Conservation (phyloP, 2,888 invertebrate species). For the Epsilonema sp. region DNA sequence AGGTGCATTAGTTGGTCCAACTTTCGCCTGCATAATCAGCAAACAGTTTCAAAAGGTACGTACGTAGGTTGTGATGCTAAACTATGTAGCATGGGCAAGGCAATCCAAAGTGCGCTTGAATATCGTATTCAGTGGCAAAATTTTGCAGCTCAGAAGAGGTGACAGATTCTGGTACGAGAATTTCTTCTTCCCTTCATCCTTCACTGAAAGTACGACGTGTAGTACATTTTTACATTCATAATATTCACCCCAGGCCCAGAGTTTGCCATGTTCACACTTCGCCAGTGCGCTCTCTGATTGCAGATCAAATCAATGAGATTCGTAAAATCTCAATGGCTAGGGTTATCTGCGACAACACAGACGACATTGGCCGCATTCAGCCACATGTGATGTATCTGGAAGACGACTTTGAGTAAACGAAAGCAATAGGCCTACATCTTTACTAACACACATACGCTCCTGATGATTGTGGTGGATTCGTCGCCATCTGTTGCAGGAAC, state of each 20-base stretch:
- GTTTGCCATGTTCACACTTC: too few relatives aligned
- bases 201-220: conserved; percentile 12
- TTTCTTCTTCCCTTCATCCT: conserved; percentile 24
- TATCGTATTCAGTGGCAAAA: too few relatives aligned
- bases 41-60: conserved; percentile 26
- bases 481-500: conserved; percentile 16
- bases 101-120: too few relatives aligned
- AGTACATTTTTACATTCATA: too few relatives aligned
- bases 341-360: conserved; percentile 26
- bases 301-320: conserved; percentile 21
- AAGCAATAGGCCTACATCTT: not conserved
- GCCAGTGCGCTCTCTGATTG: not conserved
- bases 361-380: conserved; percentile 19
- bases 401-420: conserved; percentile 21
- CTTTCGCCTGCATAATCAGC: conserved; percentile 24
- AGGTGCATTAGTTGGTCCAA: conserved; percentile 24
- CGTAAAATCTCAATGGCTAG: conserved; percentile 20
- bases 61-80: too few relatives aligned
- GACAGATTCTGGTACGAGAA: conserved; percentile 17
- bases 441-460: not conserved
- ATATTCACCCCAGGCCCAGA: too few relatives aligned
- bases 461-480: not conserved
- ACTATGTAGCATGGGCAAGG: too few relatives aligned
- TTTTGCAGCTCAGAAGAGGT: conserved; percentile 5
- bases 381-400: conserved; percentile 20